phyloP scores from a whole-genome alignment of 2,888 invertebrate genomes.

The Minunthozetes semirufus region DNA sequence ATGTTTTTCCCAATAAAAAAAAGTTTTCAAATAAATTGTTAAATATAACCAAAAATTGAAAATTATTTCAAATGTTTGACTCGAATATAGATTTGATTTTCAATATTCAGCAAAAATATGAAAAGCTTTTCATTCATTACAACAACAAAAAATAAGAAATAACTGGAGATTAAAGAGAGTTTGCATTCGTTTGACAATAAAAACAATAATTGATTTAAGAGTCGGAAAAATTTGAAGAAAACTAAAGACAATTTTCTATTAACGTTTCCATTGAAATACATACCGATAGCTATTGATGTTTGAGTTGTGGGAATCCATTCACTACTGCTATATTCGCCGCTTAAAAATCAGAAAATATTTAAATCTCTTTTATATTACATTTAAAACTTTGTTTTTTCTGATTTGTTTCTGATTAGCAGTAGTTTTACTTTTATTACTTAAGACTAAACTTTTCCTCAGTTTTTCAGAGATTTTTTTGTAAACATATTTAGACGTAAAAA shows the following conservation, averaged over 20 bases:
- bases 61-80: background rate
- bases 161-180: too few species aligned
- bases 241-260: background rate
- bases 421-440: background rate
- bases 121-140: too few species aligned
- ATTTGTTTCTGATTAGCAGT: background rate
- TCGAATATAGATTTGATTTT: background rate
- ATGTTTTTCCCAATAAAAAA: background rate
- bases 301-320: conserved; percentile 25
- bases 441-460: too few species aligned
- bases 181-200: too few species aligned
- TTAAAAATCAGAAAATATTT: conserved; percentile 29
- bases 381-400: background rate
- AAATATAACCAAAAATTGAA: background rate
- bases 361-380: background rate
- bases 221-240: background rate
- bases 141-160: too few species aligned
- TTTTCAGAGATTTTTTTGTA: too few species aligned
- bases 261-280: conserved; percentile 2
- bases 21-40: background rate
- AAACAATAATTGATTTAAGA: too few species aligned
- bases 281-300: conserved; percentile 21
- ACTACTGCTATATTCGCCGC: conserved; percentile 31
- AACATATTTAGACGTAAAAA: too few species aligned
- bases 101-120: too few species aligned